Evolutionary conservation across 2,888 invertebrate genomes (phyloP), one percentile per base, ranked within the genome.

Genomic region (Rambutsinella grinnellia): DNA sequence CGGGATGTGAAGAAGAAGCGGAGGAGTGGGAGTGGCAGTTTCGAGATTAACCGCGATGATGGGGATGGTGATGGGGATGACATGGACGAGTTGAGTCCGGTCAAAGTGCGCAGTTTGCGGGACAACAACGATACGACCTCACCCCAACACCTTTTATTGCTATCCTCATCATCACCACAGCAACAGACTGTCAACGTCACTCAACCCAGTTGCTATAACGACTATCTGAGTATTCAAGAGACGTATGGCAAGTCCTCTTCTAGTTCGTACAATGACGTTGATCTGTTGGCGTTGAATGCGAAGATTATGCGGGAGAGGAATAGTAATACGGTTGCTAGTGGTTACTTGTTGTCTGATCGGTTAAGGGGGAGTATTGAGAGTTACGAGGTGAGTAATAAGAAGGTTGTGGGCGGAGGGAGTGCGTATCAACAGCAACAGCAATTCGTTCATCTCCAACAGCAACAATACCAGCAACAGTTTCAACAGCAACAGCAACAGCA

Each of bases 401-500:
- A n/a, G n/a, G n/a, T n/a, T n/a, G n/a, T n/a, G n/a, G n/a, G n/a
- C n/a, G n/a, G n/a, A n/a, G n/a, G n/a, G n/a, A n/a, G n/a, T n/a
- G n/a, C n/a, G n/a, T n/a, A n/a, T 10, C 19, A 56, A 17, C 56
- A 56, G 24, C 51, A 51, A 17, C 15, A 10, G 51, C 10, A 10
- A 17, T 6, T 17, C 15, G 51, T 17, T 51, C 44, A 44, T 13
- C 44, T 10, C 44, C 44, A 44, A 13, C 44, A 44, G 8, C 44
- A 44, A 8, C 44, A 44, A 8, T 13, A 44, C 44, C 54, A 62
- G n/a, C 62, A 51, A 15, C 63, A 71, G 51, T 56, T 56, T 54
- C 62, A 63, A 26, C 26, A 51, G 36, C 21, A 26, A 46, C 61
- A 75, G 60, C 68, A 76, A 57, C 72, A 62, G 46, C 63, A 78